Evolutionary conservation across 1,140 invertebrate genomes (phyloP).

Genomic region (Aphelinus atriplicis): DNA sequence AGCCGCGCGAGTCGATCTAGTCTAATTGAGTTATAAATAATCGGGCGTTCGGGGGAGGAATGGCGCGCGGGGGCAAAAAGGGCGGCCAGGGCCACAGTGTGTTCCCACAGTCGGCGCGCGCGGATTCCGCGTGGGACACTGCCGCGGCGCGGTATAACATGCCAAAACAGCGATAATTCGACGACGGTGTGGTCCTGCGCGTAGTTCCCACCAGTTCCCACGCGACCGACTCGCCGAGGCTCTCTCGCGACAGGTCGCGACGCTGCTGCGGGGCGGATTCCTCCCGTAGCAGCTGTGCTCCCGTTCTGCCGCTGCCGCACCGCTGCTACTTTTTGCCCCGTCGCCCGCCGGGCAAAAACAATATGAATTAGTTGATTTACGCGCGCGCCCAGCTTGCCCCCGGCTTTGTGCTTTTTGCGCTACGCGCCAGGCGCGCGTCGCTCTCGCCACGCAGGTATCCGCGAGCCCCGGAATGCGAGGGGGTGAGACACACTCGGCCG

Average conservation of each 20-base stretch:
- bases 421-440: background rate
- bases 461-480: background rate
- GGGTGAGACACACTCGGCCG: background rate
- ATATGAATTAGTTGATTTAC: conserved; percentile 65
- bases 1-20: conserved; percentile 18
- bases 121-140: conserved; percentile 54
- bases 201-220: conserved; percentile 52
- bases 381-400: conserved; percentile 37
- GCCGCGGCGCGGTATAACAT: conserved; percentile 58
- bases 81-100: conserved; percentile 52
- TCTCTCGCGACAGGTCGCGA: conserved; percentile 38
- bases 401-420: too few species aligned
- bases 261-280: conserved; percentile 59
- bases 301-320: background rate
- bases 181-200: conserved; percentile 62
- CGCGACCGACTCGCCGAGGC: conserved; percentile 45
- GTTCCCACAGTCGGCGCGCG: conserved; percentile 61
- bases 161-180: conserved; percentile 67
- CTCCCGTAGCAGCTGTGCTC: conserved; percentile 50
- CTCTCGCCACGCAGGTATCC: background rate
- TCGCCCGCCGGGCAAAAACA: conserved; percentile 55
- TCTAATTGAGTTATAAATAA: conserved; percentile 44
- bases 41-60: conserved; percentile 32
- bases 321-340: background rate
- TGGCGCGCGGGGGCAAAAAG: conserved; percentile 49